A percentile compares a stretch with the other conserved stretches of the same genome.
Conservation (phyloP, 2,888 invertebrate species). For the Pasiphila rectangulata region DNA sequence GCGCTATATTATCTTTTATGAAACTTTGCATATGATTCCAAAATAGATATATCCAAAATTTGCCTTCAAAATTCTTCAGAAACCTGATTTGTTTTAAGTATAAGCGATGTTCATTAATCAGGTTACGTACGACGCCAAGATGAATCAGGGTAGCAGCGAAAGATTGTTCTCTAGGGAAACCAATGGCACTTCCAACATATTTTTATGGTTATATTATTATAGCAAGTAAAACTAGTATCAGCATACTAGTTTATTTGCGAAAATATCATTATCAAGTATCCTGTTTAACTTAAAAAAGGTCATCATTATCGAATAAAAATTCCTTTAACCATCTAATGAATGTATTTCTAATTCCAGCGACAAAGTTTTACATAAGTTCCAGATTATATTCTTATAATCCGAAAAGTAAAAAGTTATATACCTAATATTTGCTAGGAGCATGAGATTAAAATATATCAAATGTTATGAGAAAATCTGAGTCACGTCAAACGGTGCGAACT, state of each 20-base stretch:
- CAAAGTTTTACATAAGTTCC: too few relatives aligned
- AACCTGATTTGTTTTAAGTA: too few relatives aligned
- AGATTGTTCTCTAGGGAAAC: constrained; percentile 26
- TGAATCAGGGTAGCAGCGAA: constrained; percentile 30
- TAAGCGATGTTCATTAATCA: constrained; percentile 4
- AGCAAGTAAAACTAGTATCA: too few relatives aligned
- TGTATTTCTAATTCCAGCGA: too few relatives aligned
- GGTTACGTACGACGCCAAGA: constrained; percentile 15
- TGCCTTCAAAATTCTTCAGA: too few relatives aligned
- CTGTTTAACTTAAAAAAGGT: too few relatives aligned
- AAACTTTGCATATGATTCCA: constrained; percentile 1
- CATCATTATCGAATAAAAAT: too few relatives aligned
- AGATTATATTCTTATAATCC: too few relatives aligned
- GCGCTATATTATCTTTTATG: constrained; percentile 23
- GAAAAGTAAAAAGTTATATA: too few relatives aligned
- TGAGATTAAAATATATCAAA: background rate
- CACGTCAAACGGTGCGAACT: constrained; percentile 41
- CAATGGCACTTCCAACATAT: constrained; percentile 33
- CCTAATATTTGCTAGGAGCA: background rate
- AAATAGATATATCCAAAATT: background rate
- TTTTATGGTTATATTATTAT: constrained; percentile 6
- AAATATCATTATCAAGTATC: too few relatives aligned
- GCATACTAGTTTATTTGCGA: too few relatives aligned
- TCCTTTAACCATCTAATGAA: too few relatives aligned
- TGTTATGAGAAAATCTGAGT: constrained; percentile 44